Base-by-base conservation (phyloP, 1,140 invertebrate species). In the Ceratina japonica region DNA sequence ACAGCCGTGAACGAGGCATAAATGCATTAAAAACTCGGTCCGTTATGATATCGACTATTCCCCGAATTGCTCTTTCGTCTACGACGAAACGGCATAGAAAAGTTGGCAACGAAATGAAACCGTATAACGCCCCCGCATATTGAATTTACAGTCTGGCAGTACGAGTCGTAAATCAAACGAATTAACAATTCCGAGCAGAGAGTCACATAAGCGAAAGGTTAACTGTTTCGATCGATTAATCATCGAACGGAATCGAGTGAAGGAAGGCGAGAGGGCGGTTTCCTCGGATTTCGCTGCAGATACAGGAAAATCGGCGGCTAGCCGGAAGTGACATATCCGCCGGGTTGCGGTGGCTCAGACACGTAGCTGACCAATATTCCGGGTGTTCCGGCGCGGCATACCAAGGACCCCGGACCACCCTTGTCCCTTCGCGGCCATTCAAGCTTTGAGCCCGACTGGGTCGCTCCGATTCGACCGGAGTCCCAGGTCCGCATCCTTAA, bases 311-410 rank as follows among this genome's bases (percentile, higher is more conserved):
- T 84, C 66, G 76, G 37, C n/a, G 71, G 18, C 27, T 44, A 75
- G 1, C 58, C 75, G 80, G 65, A 84, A 75, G 80, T 82, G 83
- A 80, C 69, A 54, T 80, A 80, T 83, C 77, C 69, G 68, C n/a
- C 20, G 27, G 73, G 72, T 83, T 83, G 83, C 52, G 81, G 77
- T 77, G 74, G 81, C 72, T 83, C 68, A 80, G 72, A 56, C 77
- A 84, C 83, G 81, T 84, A 83, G 52, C 66, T 75, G 68, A 80
- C 83, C 83, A 80, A 80, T 83, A 84, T 80, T 83, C 83, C 58
- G 68, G 73, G 44, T 80, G 72, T 76, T 69, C 77, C 63, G 59
- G 63, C 65, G 77, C 65, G 77, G 77, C 72, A 83, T 83, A 83
- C 81, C 77, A 80, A 84, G 77, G 54, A 80, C 72, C 72, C 51